Evolutionary conservation across 2,797 vertebrate genomes (phyloP), one percentile per base, ranked within the genome.

Genomic region (Spatula clypeata): DNA sequence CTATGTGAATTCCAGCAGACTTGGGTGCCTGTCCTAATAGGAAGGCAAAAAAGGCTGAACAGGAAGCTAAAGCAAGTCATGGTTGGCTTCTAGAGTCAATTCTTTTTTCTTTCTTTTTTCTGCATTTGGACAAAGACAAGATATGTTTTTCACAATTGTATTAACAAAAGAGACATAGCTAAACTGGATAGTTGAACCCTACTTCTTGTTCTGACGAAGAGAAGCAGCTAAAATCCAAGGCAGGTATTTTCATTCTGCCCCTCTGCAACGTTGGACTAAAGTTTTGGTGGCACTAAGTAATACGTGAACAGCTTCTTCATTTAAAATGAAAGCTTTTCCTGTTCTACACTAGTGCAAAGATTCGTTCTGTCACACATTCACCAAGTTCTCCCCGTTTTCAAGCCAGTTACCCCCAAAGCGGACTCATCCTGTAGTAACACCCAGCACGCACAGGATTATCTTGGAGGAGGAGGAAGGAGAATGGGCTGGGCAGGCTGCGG

Each of bases 11-110:
- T 89, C 65, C 75, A 88, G 53, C 53, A 87, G 53, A n/a, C 34
- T 31, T 20, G 38, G 29, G 62, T 29, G 49, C 34, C 75, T 69
- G 26, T 42, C 53, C 69, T 61, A 79, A 90, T 31, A n/a, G 12
- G 61, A 89, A 83, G 86, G n/a, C 61, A 74, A 88, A 76, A 80
- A 32, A 92, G 80, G 45, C 36, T 62, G 76, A 24, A 84, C 79
- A 23, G 10, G 54, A 88, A 88, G 64, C 65, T 66, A 74, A 62
- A 61, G 32, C 60, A 83, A 87, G 44, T 32, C 84, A 83, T 51
- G 44, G 7, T 14, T 36, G 61, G 13, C 38, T 67, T 38, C 47
- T 61, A 53, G 18, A 34, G n/a, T 67, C 49, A 86, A 36, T 10
- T 36, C 15, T 9, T n/a, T 34, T 6, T 5, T 40, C 17, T 9